These are phyloP conservation scores for Asobara japonica DNA, from an alignment of 1,140 invertebrate genomes.

Conservation along the genomic window DNA sequence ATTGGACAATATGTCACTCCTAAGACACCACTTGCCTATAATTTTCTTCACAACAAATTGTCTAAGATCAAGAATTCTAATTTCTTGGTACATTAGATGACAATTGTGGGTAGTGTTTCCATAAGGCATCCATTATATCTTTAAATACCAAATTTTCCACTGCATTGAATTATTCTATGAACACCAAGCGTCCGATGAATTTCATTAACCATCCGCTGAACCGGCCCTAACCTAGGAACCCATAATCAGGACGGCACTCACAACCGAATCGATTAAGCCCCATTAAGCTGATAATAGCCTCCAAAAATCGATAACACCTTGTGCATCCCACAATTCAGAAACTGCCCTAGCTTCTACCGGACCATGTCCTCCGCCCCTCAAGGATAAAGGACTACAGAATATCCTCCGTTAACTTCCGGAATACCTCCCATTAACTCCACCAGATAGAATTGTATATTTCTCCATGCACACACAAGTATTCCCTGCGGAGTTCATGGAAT, in stretches of 20 bases:
- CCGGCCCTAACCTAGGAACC: neutral
- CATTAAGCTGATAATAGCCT: neutral
- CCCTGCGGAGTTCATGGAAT: neutral
- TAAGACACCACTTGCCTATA: no score
- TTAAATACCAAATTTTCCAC: no score
- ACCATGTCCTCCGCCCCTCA: neutral
- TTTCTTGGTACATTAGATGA: no score
- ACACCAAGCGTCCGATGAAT: no score
- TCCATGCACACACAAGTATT: neutral
- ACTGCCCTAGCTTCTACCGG: neutral
- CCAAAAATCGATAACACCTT: neutral
- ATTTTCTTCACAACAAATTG: no score
- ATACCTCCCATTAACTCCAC: neutral
- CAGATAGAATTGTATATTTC: conserved; percentile 1
- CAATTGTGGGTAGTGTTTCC: no score
- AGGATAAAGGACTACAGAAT: neutral
- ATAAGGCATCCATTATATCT: no score
- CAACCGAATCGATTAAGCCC: no score
- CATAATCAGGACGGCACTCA: neutral
- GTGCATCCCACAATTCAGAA: neutral
- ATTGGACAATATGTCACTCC: no score
- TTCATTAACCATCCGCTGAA: neutral
- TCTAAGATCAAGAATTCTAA: no score
- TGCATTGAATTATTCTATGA: no score
- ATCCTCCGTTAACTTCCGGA: neutral